phyloP scores from a whole-genome alignment of 1,140 invertebrate species.

The Pteromalus puparum region DNA sequence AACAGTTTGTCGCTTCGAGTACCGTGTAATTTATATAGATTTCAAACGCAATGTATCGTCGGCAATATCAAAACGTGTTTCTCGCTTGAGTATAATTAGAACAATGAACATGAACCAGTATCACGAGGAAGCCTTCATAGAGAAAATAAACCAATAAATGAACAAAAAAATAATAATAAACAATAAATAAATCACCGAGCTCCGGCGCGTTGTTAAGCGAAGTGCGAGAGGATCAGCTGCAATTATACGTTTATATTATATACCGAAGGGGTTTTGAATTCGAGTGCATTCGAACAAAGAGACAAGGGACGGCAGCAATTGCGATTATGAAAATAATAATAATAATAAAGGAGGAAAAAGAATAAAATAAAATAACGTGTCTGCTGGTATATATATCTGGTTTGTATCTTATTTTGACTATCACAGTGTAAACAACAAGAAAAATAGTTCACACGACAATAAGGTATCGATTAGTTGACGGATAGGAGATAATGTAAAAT shows the following conservation, averaged over 20 bases:
- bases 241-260: constrained; percentile 22
- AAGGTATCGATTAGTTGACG: constrained; percentile 75
- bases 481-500: constrained; percentile 72
- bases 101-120: neutral
- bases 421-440: constrained; percentile 53
- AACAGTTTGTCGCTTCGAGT: constrained; percentile 35
- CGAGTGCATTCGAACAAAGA: constrained; percentile 35
- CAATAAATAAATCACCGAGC: constrained; percentile 10
- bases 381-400: constrained; percentile 43
- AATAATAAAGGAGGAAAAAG: constrained; percentile 34
- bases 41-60: constrained; percentile 47
- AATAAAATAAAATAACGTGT: constrained; percentile 38
- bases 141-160: constrained; percentile 13
- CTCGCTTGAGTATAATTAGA: constrained; percentile 36
- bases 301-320: constrained; percentile 33
- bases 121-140: constrained; percentile 38
- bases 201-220: constrained; percentile 22
- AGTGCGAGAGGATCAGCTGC: constrained; percentile 14
- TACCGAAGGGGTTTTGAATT: constrained; percentile 27
- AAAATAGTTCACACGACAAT: constrained; percentile 75
- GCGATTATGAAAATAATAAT: constrained; percentile 9
- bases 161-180: constrained; percentile 13
- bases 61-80: constrained; percentile 46
- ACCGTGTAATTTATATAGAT: constrained; percentile 44
- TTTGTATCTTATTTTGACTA: constrained; percentile 49